phyloP scores from a whole-genome alignment of 2,113 vertebrate species.

The Vidua macroura region DNA sequence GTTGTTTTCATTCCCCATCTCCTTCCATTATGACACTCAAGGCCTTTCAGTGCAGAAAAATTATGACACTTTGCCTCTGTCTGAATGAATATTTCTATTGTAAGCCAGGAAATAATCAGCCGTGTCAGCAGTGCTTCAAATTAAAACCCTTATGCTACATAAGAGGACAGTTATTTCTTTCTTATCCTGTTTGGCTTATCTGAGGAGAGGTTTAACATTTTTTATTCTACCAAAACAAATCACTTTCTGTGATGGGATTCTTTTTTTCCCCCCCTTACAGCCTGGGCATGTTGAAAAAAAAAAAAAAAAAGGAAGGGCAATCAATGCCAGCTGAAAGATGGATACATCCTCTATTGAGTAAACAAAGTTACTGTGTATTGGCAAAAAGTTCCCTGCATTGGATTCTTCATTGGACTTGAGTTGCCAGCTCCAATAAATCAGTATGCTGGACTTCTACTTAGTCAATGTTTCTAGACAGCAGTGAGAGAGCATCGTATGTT shows the following conservation, averaged over 20 bases:
- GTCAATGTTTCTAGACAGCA: constrained; percentile 28
- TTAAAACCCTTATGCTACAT: background rate
- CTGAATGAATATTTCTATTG: background rate
- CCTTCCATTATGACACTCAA: background rate
- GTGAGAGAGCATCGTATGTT: background rate
- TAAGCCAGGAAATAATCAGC: background rate
- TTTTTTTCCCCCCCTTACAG: background rate
- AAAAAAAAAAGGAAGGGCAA: background rate
- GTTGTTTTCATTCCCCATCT: background rate
- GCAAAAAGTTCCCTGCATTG: constrained; percentile 42
- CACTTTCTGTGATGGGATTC: background rate
- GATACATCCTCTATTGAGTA: constrained; percentile 21
- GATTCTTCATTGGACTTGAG: constrained; percentile 13
- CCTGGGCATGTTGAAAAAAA: background rate
- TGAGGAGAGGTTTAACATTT: background rate
- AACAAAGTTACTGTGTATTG: constrained; percentile 56
- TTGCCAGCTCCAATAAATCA: constrained; percentile 58
- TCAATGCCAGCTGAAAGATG: constrained; percentile 45
- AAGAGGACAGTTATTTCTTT: background rate
- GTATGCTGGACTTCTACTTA: background rate
- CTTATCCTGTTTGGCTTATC: background rate
- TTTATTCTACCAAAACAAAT: constrained; percentile 22
- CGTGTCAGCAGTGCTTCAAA: background rate
- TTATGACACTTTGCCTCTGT: background rate
- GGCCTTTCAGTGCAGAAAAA: background rate